Conservation (phyloP, 2,113 vertebrate species). For the Sapayoa aenigma region DNA sequence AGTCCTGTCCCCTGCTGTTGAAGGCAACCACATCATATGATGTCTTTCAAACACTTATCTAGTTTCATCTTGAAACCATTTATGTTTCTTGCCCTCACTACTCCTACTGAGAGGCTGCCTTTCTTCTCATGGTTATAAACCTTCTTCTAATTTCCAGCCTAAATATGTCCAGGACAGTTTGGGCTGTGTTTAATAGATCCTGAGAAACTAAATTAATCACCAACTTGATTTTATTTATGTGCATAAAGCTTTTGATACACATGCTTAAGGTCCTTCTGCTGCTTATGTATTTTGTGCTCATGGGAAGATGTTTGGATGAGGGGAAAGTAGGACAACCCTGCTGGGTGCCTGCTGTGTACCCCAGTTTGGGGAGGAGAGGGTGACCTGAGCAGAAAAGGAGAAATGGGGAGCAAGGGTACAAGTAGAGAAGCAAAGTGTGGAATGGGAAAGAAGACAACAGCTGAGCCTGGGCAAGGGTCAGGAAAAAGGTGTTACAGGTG, state of each 20-base stretch:
- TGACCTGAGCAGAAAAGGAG: neutral
- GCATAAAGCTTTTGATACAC: neutral
- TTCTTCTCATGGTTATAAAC: constrained; percentile 55
- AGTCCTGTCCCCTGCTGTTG: constrained; percentile 57
- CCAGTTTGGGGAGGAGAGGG: fast-evolving
- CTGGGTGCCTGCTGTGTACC: too few relatives aligned
- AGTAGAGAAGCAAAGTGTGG: neutral
- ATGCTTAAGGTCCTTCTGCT: neutral
- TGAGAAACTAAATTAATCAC: constrained; percentile 41
- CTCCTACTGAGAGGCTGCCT: constrained; percentile 59
- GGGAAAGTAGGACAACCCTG: neutral
- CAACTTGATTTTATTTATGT: constrained; percentile 42
- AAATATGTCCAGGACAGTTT: constrained; percentile 15
- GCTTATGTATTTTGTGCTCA: neutral
- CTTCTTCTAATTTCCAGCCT: constrained; percentile 59
- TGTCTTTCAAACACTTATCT: constrained; percentile 52
- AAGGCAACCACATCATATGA: constrained; percentile 56
- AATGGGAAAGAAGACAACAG: neutral
- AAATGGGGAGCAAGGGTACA: neutral
- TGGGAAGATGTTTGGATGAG: neutral
- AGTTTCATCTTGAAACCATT: constrained; percentile 62
- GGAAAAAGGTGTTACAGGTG: neutral
- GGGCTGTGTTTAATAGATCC: constrained; percentile 36
- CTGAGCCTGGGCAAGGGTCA: neutral
- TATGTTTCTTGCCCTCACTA: constrained; percentile 51